These are phyloP conservation scores for Mormyrus lacerda DNA, from an alignment of 2,113 vertebrate species.

Conservation along the genomic window DNA sequence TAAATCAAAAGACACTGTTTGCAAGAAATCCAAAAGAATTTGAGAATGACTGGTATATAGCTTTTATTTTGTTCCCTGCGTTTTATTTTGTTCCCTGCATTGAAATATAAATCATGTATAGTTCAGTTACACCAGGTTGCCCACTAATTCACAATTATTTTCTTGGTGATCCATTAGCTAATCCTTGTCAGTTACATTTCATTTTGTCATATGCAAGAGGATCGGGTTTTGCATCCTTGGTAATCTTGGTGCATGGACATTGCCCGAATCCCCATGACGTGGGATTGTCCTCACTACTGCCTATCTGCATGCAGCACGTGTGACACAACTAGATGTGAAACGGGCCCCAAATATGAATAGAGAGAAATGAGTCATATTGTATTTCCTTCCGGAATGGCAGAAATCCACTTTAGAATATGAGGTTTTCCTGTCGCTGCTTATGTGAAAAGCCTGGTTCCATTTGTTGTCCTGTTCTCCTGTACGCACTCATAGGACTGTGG, in stretches of 20 bases:
- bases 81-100: not conserved
- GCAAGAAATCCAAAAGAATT: not conserved
- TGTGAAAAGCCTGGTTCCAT: not conserved
- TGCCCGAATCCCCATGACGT: not conserved
- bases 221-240: not conserved
- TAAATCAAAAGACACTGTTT: not conserved
- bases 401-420: not conserved
- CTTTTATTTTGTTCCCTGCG: not conserved
- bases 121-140: not conserved
- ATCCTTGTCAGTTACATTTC: not conserved
- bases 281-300: not conserved
- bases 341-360: not conserved
- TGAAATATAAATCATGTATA: not conserved
- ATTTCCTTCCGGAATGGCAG: conserved; percentile 4
- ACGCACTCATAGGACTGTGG: not conserved
- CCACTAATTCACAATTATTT: not conserved
- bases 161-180: not conserved
- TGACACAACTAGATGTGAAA: not conserved
- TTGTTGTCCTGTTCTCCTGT: not conserved
- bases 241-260: not conserved
- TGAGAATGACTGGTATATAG: not conserved
- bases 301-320: not conserved
- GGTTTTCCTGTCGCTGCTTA: not conserved
- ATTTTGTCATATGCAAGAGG: not conserved
- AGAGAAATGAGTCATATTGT: conserved; percentile 1